Evolutionary conservation across 2,888 invertebrate genomes (phyloP), one percentile per base, ranked within the genome.

Genomic region (Aphidoletes aphidimyza): DNA sequence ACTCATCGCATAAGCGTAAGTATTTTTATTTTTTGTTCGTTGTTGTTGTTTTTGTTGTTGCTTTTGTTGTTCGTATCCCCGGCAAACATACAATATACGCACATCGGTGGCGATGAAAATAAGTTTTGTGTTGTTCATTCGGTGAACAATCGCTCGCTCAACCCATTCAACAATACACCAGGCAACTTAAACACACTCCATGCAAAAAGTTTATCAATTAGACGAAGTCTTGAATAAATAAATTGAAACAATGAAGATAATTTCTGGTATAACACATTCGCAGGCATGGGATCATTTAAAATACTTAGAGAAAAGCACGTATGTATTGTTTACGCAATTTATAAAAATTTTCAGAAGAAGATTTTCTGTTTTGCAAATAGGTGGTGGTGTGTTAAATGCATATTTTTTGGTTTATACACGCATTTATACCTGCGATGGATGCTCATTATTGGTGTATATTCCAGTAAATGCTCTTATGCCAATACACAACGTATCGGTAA

Each of bases 161-260:
- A 34, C 69, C 30, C 5, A n/a, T 3, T 6, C 54, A 3, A 19
- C 3, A 47, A 47, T 47, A 47, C 47, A 47, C 11, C 8, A 47
- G 17, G 17, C 22, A 54, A 54, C n/a, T n/a, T n/a, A 2, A 54
- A 22, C 54, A 17, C 54, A 3, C 8, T 5, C 26, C 26, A 0
- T 1, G 30, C 22, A 81, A 81, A 81, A 81, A 81, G 37, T 81
- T 81, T 81, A 37, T 81, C 81, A 81, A 81, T 81, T 81, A 81
- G 81, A 81, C 81, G n/a, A 81, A 81, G 81, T 81, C 37, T 81
- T 81, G 37, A 81, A 81, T 81, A 81, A 81, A 81, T 81, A 81
- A 36, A 81, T 81, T 36, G 81, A 81, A 81, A 81, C 81, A 81
- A 81, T 81, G 81, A 81, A 81, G 37, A 81, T 81, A 37, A 81